These are phyloP conservation scores for Parus major DNA, from an alignment of 2,113 vertebrate species.

Conservation along the genomic window DNA sequence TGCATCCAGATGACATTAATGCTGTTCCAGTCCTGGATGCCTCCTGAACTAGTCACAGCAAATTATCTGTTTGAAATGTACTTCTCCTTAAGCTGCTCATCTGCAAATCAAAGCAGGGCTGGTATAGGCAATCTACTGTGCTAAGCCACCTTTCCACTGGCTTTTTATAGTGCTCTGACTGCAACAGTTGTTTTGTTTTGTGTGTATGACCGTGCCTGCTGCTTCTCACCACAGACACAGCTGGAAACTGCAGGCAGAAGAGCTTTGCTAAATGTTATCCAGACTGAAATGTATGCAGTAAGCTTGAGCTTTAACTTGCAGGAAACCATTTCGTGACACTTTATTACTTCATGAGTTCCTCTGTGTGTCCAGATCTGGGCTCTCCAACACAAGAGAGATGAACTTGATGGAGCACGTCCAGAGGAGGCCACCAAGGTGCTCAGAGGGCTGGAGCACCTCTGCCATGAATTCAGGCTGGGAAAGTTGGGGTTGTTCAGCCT, in stretches of 20 bases:
- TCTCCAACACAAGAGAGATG: not conserved
- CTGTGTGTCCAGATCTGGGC: not conserved
- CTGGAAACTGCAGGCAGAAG: not conserved
- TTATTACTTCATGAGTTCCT: not conserved
- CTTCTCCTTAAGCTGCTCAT: not conserved
- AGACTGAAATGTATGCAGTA: not conserved
- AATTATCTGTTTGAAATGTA: constrained; percentile 7
- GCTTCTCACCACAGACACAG: not conserved
- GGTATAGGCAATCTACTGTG: not conserved
- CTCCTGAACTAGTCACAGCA: constrained; percentile 39
- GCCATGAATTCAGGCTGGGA: not conserved
- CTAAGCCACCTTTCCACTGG: not conserved
- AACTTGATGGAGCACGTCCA: not conserved
- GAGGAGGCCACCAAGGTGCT: not conserved
- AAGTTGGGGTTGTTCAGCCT: not conserved
- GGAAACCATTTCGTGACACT: not conserved
- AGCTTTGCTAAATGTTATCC: not conserved
- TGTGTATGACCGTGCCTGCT: rapidly evolving
- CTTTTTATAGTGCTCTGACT: not conserved
- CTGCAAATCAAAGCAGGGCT: constrained; percentile 20
- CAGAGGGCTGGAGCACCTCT: not conserved
- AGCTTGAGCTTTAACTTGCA: not conserved
- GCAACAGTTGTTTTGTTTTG: not conserved
- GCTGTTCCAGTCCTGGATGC: constrained; percentile 24
- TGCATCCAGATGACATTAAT: constrained; percentile 45